These are phyloP conservation scores for Montipora efflorescens DNA, from an alignment of 64 coral and sea anemone genomes.

Conservation along the genomic window DNA sequence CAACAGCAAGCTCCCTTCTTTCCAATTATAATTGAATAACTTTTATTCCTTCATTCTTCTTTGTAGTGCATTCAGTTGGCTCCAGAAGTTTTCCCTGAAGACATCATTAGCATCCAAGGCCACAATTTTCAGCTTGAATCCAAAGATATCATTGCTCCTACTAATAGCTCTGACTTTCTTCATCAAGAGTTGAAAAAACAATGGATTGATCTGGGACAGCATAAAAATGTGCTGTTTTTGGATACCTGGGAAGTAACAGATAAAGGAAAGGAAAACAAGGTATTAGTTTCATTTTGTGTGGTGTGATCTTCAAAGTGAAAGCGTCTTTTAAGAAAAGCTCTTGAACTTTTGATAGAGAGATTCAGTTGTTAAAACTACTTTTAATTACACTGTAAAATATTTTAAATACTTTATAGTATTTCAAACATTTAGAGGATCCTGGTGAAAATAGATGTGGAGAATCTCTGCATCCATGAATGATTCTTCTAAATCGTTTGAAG, in stretches of 20 bases:
- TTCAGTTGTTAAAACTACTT: too few species aligned
- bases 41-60: neutral
- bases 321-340: too few species aligned
- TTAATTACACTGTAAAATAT: too few species aligned
- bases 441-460: too few species aligned
- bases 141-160: conserved; percentile 19
- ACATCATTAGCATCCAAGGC: conserved; percentile 71
- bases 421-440: too few species aligned
- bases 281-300: neutral
- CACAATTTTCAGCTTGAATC: conserved; percentile 26
- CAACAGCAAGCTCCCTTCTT: too few species aligned
- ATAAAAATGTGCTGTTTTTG: conserved; percentile 18
- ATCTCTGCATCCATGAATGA: too few species aligned
- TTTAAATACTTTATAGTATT: too few species aligned
- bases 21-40: too few species aligned
- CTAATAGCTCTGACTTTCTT: conserved; percentile 9
- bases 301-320: too few species aligned
- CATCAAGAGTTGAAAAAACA: neutral
- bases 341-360: too few species aligned
- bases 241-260: conserved; percentile 38
- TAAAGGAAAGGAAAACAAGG: conserved; percentile 23
- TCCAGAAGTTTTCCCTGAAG: conserved; percentile 57
- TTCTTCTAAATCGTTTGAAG: too few species aligned
- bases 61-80: conserved; percentile 40
- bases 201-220: conserved; percentile 18